These are phyloP conservation scores for Lepus timidus DNA, from an alignment of 2,113 vertebrate species.

Conservation along the genomic window DNA sequence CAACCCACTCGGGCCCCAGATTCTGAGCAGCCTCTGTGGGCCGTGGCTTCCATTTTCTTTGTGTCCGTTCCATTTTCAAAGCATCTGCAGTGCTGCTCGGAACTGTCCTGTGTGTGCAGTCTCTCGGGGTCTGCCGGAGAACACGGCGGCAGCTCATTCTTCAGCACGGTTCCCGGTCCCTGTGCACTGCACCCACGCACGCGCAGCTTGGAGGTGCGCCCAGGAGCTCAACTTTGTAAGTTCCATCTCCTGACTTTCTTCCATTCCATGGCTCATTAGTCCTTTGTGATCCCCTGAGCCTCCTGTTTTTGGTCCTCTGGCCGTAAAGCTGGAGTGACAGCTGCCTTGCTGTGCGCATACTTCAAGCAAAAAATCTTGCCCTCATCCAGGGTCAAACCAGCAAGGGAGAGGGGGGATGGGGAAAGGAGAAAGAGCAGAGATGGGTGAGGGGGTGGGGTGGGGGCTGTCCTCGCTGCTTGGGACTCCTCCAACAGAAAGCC, in stretches of 20 bases:
- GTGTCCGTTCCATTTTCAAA: not conserved
- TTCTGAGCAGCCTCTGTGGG: not conserved
- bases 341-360: not conserved
- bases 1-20: not conserved
- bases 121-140: slow-evolving; percentile 22
- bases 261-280: no score
- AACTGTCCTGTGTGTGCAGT: not conserved
- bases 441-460: no score
- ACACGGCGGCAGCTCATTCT: not conserved
- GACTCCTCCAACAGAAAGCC: not conserved
- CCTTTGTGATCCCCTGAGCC: not conserved
- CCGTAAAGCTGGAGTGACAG: not conserved
- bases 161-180: not conserved
- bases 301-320: not conserved
- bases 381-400: not conserved
- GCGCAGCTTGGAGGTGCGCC: not conserved
- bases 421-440: not conserved
- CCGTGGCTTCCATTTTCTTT: not conserved
- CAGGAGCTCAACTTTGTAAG: not conserved
- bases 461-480: not conserved
- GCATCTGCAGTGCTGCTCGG: not conserved
- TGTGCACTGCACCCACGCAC: not conserved
- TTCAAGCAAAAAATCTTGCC: not conserved
- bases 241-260: not conserved
- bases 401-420: no score